Evolutionary conservation across 2,113 vertebrate genomes (phyloP).

Genomic region (Catharus bicknelli): DNA sequence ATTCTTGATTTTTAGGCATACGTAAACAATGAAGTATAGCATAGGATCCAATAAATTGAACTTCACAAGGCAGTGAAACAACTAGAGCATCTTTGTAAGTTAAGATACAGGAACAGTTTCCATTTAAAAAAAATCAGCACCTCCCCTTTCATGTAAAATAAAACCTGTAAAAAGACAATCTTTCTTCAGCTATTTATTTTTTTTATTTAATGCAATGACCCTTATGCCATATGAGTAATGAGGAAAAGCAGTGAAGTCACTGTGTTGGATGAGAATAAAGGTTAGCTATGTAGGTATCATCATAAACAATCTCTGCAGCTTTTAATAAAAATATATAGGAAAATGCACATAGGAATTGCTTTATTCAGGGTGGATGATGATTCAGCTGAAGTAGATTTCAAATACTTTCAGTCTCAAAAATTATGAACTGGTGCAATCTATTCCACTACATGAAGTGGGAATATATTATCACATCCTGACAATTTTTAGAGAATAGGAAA

Average conservation of each 20-base stretch:
- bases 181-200: not conserved
- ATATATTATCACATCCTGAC: not conserved
- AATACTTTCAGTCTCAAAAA: not conserved
- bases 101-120: not conserved
- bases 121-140: not conserved
- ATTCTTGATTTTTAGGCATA: not conserved
- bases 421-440: not conserved
- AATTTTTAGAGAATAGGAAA: constrained; percentile 18
- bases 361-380: not conserved
- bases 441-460: not conserved
- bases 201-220: not conserved
- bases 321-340: not conserved
- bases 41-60: not conserved
- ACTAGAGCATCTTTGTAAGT: not conserved
- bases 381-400: not conserved
- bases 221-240: not conserved
- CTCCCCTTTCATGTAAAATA: not conserved
- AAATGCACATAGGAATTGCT: not conserved
- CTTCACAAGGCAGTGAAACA: not conserved
- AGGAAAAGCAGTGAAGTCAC: not conserved
- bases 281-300: not conserved
- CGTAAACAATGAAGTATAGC: not conserved
- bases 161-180: not conserved
- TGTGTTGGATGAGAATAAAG: not conserved
- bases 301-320: not conserved